These are phyloP conservation scores for Tinea trinotella DNA, from an alignment of 2,888 invertebrate species.

Conservation along the genomic window DNA sequence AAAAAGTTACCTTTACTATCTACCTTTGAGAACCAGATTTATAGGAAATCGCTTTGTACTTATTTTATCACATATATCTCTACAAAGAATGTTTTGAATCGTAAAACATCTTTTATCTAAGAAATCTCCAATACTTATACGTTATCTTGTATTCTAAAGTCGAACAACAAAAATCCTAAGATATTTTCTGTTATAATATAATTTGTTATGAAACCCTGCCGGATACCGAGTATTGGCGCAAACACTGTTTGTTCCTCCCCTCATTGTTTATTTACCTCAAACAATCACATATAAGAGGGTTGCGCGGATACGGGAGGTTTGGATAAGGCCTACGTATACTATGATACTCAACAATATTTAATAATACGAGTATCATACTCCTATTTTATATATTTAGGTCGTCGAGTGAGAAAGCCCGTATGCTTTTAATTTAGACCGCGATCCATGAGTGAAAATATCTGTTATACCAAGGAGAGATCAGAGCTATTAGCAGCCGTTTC, in stretches of 20 bases:
- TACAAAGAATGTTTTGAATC: not conserved
- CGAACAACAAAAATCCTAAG: not conserved
- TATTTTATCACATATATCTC: too few species aligned
- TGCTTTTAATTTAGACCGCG: too few species aligned
- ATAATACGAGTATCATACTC: too few species aligned
- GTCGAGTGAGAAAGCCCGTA: too few species aligned
- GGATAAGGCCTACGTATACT: not conserved
- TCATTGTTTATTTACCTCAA: constrained; percentile 19
- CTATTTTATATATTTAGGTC: too few species aligned
- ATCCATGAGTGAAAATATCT: too few species aligned
- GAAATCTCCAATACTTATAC: not conserved
- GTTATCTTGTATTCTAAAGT: not conserved
- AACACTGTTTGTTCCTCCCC: constrained; percentile 14
- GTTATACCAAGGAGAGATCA: too few species aligned
- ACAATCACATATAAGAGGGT: constrained; percentile 18
- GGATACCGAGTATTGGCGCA: constrained; percentile 7
- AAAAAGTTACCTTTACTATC: too few species aligned
- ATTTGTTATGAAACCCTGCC: constrained; percentile 12
- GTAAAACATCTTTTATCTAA: not conserved
- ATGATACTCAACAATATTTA: constrained; percentile 10
- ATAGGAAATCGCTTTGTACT: too few species aligned
- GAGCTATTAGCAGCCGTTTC: too few species aligned
- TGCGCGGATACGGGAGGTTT: constrained; percentile 6
- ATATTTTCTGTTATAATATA: constrained; percentile 12
- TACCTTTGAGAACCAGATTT: too few species aligned